Evolutionary conservation across 2,113 vertebrate genomes (phyloP).

Genomic region (Synodontis membranacea): DNA sequence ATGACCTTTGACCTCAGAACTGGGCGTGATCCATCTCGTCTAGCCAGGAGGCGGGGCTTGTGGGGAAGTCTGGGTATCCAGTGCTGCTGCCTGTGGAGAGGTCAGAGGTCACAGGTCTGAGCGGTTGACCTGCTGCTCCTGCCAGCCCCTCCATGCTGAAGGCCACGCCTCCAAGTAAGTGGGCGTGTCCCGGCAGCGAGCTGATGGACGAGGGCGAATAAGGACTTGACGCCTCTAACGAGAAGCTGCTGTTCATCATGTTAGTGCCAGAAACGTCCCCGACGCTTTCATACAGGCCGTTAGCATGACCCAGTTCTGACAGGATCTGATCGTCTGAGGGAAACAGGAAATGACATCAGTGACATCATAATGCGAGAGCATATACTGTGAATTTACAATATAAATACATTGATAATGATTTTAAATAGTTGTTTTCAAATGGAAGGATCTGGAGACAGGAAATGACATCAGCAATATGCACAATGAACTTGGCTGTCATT

Average conservation of each 20-base stretch:
- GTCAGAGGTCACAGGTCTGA: conserved; percentile 93
- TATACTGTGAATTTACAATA: neutral
- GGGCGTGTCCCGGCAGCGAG: conserved; percentile 89
- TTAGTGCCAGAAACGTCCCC: conserved; percentile 81
- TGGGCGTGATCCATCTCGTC: conserved; percentile 99
- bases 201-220: conserved; percentile 95
- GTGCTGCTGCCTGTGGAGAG: conserved; percentile 98
- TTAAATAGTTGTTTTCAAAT: neutral
- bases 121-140: conserved; percentile 85
- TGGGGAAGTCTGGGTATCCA: conserved; percentile 98
- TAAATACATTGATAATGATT: neutral
- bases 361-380: no score
- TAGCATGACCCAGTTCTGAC: conserved; percentile 89
- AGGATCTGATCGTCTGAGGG: conserved; percentile 93
- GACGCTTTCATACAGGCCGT: conserved; percentile 85
- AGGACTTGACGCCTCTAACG: conserved; percentile 89
- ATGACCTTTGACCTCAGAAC: conserved; percentile 78
- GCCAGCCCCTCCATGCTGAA: conserved; percentile 90
- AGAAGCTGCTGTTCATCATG: conserved; percentile 87
- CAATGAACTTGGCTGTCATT: no score
- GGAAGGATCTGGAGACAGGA: neutral
- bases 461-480: neutral
- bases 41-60: conserved; percentile 97
- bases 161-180: conserved; percentile 89
- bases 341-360: conserved; percentile 39